These are phyloP conservation scores for Agrotis clavis DNA, from an alignment of 2,888 invertebrate genomes.

Conservation along the genomic window DNA sequence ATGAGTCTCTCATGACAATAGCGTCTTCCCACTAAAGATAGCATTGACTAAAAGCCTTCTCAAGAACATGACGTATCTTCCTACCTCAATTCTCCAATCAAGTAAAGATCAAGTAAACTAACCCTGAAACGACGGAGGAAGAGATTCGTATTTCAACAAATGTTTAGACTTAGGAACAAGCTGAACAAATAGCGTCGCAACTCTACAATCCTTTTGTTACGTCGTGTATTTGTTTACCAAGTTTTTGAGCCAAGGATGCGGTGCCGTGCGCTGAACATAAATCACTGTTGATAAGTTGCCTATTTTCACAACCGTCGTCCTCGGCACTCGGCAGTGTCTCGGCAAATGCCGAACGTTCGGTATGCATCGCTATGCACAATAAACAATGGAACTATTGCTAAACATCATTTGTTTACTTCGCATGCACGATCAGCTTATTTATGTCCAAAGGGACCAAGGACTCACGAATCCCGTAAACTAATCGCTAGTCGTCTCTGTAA, in stretches of 20 bases:
- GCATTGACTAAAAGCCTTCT: conserved; percentile 8
- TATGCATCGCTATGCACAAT: conserved; percentile 72
- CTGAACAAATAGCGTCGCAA: conserved; percentile 64
- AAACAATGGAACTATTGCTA: conserved; percentile 82
- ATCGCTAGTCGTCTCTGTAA: conserved; percentile 62
- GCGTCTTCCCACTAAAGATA: conserved; percentile 2
- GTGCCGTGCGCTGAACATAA: conserved; percentile 69
- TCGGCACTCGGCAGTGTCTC: conserved; percentile 64
- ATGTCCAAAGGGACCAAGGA: conserved; percentile 77
- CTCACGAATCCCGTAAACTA: conserved; percentile 62
- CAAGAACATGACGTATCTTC: conserved; percentile 15
- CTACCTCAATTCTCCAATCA: conserved; percentile 5
- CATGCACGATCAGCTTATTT: conserved; percentile 80
- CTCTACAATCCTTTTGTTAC: conserved; percentile 65
- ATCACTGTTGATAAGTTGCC: conserved; percentile 74
- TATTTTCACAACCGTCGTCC: conserved; percentile 77
- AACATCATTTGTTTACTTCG: conserved; percentile 68
- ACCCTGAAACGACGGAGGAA: conserved; percentile 39
- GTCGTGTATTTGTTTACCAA: conserved; percentile 67
- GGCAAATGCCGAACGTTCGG: conserved; percentile 65
- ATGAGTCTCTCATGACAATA: conserved; percentile 1
- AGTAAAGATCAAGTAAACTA: conserved; percentile 51
- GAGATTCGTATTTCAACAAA: conserved; percentile 61
- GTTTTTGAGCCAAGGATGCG: conserved; percentile 74
- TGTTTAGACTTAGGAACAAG: conserved; percentile 65